Evolutionary conservation across 2,888 invertebrate genomes (phyloP).

Genomic region (Lasioglossum malachurum): DNA sequence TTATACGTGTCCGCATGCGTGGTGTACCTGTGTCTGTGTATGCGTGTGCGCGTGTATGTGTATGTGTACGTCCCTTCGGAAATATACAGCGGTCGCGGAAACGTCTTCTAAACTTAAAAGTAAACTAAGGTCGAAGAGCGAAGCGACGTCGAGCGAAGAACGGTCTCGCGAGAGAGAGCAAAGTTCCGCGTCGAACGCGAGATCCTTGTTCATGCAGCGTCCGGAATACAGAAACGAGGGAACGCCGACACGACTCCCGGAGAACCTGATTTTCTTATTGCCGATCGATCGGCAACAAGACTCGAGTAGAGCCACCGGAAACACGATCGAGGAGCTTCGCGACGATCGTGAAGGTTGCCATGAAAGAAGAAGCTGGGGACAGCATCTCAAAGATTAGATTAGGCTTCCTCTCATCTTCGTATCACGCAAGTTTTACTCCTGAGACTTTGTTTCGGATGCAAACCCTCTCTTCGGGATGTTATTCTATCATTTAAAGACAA

Average conservation of each 20-base stretch:
- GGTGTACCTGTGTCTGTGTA: not conserved
- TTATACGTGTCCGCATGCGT: not conserved
- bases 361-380: not conserved
- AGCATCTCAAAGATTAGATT: not conserved
- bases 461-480: not conserved
- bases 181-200: not conserved
- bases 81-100: conserved; percentile 26
- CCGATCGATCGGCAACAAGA: not conserved
- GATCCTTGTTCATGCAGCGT: conserved; percentile 16
- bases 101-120: conserved; percentile 10
- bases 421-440: not conserved
- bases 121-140: conserved; percentile 23
- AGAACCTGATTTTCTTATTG: not conserved
- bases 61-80: conserved; percentile 4
- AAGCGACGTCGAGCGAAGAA: conserved; percentile 7
- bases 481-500: too few relatives aligned
- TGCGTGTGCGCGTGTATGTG: not conserved
- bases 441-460: not conserved
- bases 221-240: conserved; percentile 29
- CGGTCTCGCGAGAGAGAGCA: not conserved
- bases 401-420: not conserved
- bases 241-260: conserved; percentile 31
- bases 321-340: not conserved
- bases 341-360: not conserved
- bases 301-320: not conserved